Evolutionary conservation across 2,797 vertebrate species (phyloP).

Genomic region (Sebastes alutus): DNA sequence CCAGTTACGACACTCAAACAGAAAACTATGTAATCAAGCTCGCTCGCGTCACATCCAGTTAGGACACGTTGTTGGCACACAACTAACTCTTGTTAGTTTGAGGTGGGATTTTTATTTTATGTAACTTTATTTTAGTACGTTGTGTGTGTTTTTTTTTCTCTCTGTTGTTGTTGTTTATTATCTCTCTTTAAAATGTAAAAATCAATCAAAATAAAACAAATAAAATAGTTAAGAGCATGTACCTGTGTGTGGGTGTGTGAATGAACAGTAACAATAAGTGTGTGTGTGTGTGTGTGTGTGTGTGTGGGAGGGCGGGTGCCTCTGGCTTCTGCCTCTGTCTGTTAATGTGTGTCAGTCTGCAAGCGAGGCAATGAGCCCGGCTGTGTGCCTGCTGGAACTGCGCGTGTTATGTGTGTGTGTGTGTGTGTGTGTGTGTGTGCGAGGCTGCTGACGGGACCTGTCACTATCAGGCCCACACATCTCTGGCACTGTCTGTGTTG

Average conservation of each 20-base stretch:
- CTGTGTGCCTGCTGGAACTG: conserved; percentile 76
- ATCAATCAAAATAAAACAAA: conserved; percentile 12
- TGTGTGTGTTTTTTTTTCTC: neutral
- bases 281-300: conserved; percentile 23
- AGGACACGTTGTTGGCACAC: no score
- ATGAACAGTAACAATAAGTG: neutral
- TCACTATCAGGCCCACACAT: conserved; percentile 93
- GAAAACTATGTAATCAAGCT: no score
- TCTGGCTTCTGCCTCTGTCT: conserved; percentile 71
- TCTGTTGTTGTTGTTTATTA: no score
- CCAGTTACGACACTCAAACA: no score
- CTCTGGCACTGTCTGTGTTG: conserved; percentile 93
- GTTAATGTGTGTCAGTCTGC: conserved; percentile 81
- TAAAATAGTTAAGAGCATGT: conserved; percentile 15
- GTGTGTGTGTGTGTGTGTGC: neutral
- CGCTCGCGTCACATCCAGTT: no score
- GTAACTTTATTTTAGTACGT: neutral
- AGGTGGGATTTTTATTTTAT: no score
- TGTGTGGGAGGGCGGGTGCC: conserved; percentile 44
- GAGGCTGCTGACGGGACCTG: conserved; percentile 88
- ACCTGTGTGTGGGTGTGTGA: conserved; percentile 4
- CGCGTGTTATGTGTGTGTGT: conserved; percentile 46
- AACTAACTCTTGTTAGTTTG: no score
- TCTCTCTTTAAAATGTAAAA: neutral
- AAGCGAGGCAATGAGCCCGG: conserved; percentile 77